A percentile compares a stretch with the other conserved stretches of the same genome.
These are phyloP conservation scores for Alfaro cultratus DNA, from an alignment of 2,797 vertebrate species.

Conservation along the genomic window DNA sequence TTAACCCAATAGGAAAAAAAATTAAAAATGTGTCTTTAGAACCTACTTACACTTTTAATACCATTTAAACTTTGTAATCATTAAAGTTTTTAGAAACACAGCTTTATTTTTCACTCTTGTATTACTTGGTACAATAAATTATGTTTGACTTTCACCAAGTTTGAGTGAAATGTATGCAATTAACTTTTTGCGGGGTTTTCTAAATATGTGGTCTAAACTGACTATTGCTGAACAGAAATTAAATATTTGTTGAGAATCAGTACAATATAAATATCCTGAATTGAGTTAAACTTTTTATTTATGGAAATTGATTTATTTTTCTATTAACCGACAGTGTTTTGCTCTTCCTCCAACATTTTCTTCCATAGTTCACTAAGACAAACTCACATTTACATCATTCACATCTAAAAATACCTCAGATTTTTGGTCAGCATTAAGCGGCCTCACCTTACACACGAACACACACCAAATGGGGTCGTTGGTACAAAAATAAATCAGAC, in stretches of 20 bases:
- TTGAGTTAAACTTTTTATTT: constrained; percentile 3
- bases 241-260: background rate
- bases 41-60: background rate
- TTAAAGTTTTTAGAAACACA: background rate
- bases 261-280: background rate
- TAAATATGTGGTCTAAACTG: background rate
- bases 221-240: background rate
- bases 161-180: background rate
- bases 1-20: background rate
- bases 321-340: background rate
- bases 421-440: constrained; percentile 61
- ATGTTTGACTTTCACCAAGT: background rate
- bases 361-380: constrained; percentile 23
- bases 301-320: background rate
- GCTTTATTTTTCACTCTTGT: background rate
- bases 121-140: background rate
- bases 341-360: background rate
- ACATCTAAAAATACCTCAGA: constrained; percentile 49
- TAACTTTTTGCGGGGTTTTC: background rate
- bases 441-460: constrained; percentile 6
- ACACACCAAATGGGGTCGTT: constrained; percentile 10
- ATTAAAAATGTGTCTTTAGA: background rate
- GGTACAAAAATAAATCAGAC: constrained; percentile 20
- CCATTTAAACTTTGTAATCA: background rate
- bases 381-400: constrained; percentile 21